phyloP scores from a whole-genome alignment of 1,140 invertebrate species.

The Drosophila pruinosa region DNA sequence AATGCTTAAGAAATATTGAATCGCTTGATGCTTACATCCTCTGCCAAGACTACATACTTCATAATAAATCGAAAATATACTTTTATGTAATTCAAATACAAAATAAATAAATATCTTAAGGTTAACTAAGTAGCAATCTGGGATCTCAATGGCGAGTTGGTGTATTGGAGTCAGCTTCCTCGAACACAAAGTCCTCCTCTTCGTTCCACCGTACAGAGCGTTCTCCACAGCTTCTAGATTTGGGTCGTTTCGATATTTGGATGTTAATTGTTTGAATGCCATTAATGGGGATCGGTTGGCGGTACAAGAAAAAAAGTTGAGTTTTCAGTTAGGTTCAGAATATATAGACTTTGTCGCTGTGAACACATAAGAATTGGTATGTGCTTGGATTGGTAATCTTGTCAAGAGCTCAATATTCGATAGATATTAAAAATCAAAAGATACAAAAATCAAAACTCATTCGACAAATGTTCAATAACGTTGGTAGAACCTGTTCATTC shows the following conservation, averaged over 20 bases:
- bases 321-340: constrained; percentile 57
- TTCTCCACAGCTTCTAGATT: constrained; percentile 35
- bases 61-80: constrained; percentile 35
- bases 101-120: constrained; percentile 41
- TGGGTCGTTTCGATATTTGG: constrained; percentile 14
- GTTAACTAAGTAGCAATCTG: not conserved
- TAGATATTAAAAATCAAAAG: constrained; percentile 49
- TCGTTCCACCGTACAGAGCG: constrained; percentile 73
- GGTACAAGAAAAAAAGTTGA: constrained; percentile 54
- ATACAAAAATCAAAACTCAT: constrained; percentile 54
- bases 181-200: constrained; percentile 71
- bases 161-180: constrained; percentile 64
- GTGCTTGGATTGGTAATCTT: constrained; percentile 65
- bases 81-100: constrained; percentile 35
- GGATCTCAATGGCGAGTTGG: constrained; percentile 47
- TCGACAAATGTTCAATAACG: constrained; percentile 71
- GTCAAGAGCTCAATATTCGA: constrained; percentile 49
- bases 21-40: constrained; percentile 4
- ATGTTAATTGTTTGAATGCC: not conserved
- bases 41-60: constrained; percentile 33
- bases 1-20: constrained; percentile 45
- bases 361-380: constrained; percentile 77
- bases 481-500: constrained; percentile 81
- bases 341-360: constrained; percentile 80
- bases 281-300: constrained; percentile 20